Evolutionary conservation across 2,797 vertebrate species (phyloP).

Genomic region (Lacerta viridis): DNA sequence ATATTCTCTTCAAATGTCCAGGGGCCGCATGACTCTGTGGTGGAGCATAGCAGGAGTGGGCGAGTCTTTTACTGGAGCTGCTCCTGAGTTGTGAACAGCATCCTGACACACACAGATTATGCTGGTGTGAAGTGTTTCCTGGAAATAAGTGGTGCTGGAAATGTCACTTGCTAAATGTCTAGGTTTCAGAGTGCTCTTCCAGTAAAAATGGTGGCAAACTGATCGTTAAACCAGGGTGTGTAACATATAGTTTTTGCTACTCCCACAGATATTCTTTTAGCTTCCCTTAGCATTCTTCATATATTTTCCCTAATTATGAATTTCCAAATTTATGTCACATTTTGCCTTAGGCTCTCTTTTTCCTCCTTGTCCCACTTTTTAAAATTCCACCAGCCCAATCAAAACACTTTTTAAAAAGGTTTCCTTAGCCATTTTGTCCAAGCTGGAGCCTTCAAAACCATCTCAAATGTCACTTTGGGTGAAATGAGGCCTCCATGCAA

Average conservation of each 20-base stretch:
- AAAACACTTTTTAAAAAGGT: background rate
- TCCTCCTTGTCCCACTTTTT: background rate
- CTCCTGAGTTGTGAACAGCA: background rate
- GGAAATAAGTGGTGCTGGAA: background rate
- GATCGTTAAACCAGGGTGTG: background rate
- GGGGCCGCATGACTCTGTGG: background rate
- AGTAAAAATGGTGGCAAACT: conserved; percentile 1
- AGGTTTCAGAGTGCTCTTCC: background rate
- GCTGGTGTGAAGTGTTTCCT: background rate
- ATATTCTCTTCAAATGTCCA: conserved; percentile 23
- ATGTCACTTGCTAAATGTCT: background rate
- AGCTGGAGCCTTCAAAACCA: background rate
- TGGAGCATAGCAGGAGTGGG: background rate
- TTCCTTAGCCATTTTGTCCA: background rate
- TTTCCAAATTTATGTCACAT: background rate
- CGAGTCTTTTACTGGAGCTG: background rate
- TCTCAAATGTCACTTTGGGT: background rate
- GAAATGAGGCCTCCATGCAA: background rate
- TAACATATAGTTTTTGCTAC: background rate
- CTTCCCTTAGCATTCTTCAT: background rate
- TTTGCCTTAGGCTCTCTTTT: background rate
- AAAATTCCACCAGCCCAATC: background rate
- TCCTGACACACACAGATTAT: background rate
- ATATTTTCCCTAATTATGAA: background rate
- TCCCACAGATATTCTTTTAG: background rate